A percentile compares a stretch with the other conserved stretches of the same genome.
These are phyloP conservation scores for Thaumatotibia leucotreta DNA, from an alignment of 1,140 invertebrate species.

Conservation along the genomic window DNA sequence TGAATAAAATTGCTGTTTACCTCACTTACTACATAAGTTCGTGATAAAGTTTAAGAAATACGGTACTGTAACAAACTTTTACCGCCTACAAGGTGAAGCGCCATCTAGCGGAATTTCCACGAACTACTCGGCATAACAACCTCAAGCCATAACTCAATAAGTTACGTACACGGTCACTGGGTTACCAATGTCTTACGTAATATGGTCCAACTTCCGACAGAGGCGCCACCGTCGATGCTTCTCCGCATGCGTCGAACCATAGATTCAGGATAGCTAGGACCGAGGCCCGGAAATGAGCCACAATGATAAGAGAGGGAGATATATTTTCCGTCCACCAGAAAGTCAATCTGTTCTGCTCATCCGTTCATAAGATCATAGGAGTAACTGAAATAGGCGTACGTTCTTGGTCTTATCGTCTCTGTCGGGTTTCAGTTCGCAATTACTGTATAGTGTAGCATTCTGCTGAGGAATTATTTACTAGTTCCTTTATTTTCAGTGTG, in stretches of 20 bases:
- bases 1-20: too few species aligned
- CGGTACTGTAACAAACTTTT: not conserved
- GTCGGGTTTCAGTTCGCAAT: not conserved
- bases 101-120: not conserved
- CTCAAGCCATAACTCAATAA: not conserved
- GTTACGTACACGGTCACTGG: not conserved
- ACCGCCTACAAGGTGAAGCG: not conserved
- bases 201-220: slow-evolving; percentile 24
- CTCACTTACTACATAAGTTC: too few species aligned
- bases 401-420: not conserved
- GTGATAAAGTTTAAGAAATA: too few species aligned
- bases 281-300: not conserved
- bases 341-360: not conserved
- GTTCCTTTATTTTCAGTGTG: slow-evolving; percentile 50
- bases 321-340: not conserved
- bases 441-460: not conserved
- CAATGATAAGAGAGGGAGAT: not conserved
- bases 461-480: not conserved
- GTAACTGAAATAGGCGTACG: not conserved
- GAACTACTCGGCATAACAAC: not conserved
- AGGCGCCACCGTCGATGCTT: slow-evolving; percentile 24
- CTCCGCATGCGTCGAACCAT: slow-evolving; percentile 58
- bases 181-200: slow-evolving; percentile 3
- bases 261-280: not conserved
- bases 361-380: not conserved